Percentiles rank a stretch among this genome's conserved stretches.
Evolutionary conservation across 2,888 invertebrate species (phyloP).

Genomic region (Diogma glabrata): DNA sequence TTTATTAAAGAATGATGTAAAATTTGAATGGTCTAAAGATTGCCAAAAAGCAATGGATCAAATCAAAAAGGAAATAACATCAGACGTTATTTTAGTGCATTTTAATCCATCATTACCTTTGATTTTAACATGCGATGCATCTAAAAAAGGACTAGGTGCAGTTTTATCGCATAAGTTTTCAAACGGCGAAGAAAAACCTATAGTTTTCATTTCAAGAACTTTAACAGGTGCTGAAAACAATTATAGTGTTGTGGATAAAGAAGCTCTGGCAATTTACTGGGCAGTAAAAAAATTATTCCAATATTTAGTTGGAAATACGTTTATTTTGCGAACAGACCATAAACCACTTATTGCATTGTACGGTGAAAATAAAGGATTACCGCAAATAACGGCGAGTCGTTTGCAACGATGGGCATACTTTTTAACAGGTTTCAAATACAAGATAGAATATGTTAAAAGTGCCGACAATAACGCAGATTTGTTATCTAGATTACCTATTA

Average conservation of each 20-base stretch:
- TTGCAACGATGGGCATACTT: conserved; percentile 27
- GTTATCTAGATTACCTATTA: conserved; percentile 1
- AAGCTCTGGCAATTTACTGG: too few species aligned
- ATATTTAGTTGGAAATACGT: neutral
- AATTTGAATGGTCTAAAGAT: conserved; percentile 23
- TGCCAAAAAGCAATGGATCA: conserved; percentile 24
- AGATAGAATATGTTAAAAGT: conserved; percentile 5
- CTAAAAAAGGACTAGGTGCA: neutral
- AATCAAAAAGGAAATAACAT: conserved; percentile 22
- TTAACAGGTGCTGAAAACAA: neutral
- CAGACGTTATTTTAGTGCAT: conserved; percentile 18
- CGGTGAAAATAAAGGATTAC: conserved; percentile 21
- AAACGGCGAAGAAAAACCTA: neutral
- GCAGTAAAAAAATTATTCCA: neutral
- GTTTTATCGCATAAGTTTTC: neutral
- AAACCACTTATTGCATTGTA: conserved; percentile 28
- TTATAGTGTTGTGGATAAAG: neutral
- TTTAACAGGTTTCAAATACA: too few species aligned
- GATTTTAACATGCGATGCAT: neutral
- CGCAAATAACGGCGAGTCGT: too few species aligned
- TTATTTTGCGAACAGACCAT: conserved; percentile 25
- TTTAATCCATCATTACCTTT: conserved; percentile 15
- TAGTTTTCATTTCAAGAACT: neutral
- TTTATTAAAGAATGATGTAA: conserved; percentile 16
- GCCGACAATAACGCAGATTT: neutral